A percentile compares a stretch with the other conserved stretches of the same genome.
phyloP scores from a whole-genome alignment of 1,140 invertebrate species.

The Drosophila santomea region DNA sequence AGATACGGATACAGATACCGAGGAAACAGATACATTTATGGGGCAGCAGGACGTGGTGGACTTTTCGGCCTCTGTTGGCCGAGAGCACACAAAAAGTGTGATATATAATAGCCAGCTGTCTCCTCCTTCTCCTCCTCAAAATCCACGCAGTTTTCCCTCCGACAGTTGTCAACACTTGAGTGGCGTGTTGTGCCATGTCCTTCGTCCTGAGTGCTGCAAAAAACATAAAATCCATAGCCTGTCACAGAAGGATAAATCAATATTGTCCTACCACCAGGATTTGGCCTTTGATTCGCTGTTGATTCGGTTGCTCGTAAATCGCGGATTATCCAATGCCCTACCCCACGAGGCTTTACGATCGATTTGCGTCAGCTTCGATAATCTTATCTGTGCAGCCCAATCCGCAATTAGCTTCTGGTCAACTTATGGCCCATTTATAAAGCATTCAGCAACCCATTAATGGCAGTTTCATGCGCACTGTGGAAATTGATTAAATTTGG shows the following conservation, averaged over 20 bases:
- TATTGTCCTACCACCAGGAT: slow-evolving; percentile 32
- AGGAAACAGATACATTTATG: slow-evolving; percentile 23
- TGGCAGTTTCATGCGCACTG: background rate
- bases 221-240: slow-evolving; percentile 16
- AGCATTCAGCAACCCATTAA: slow-evolving; percentile 27
- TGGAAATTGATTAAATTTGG: background rate
- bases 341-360: slow-evolving; percentile 23
- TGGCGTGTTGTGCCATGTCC: slow-evolving; percentile 29
- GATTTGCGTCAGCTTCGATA: slow-evolving; percentile 37
- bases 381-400: slow-evolving; percentile 27
- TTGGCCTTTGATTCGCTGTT: slow-evolving; percentile 42
- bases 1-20: slow-evolving; percentile 24
- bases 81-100: slow-evolving; percentile 42
- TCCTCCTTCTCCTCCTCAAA: background rate
- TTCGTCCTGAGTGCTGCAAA: slow-evolving; percentile 12
- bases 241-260: slow-evolving; percentile 52
- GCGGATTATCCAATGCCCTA: slow-evolving; percentile 30
- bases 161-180: slow-evolving; percentile 54
- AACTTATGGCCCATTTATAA: slow-evolving; percentile 44
- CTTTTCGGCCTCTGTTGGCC: slow-evolving; percentile 35
- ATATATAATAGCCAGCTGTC: slow-evolving; percentile 55
- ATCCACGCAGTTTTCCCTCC: slow-evolving; percentile 6
- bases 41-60: slow-evolving; percentile 16
- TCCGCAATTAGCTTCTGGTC: slow-evolving; percentile 37
- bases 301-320: slow-evolving; percentile 32